Percentiles rank a stretch among this genome's conserved stretches.
phyloP scores from a whole-genome alignment of 2,888 invertebrate species.

The Acutogordius australiensis region DNA sequence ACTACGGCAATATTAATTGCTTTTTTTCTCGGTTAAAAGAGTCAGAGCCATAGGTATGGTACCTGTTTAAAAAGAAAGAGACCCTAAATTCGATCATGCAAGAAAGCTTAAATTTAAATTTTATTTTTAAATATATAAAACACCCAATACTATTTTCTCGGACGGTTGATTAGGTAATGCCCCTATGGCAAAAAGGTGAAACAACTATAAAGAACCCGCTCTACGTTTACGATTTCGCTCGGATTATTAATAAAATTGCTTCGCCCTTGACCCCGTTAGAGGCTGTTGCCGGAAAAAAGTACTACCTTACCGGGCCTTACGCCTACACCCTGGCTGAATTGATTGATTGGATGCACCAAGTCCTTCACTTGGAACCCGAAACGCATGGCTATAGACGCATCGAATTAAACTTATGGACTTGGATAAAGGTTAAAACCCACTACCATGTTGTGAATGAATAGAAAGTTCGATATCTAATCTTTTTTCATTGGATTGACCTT shows the following conservation, averaged over 20 bases:
- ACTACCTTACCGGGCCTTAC: background rate
- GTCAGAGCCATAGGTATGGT: too few species aligned
- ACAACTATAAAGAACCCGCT: slow-evolving; percentile 66
- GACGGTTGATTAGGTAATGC: too few species aligned
- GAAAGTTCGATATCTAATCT: too few species aligned
- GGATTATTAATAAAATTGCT: background rate
- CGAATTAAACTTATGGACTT: background rate
- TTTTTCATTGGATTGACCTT: too few species aligned
- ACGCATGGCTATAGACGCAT: background rate
- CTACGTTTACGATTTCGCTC: slow-evolving; percentile 19
- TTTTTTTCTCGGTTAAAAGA: too few species aligned
- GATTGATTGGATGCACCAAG: slow-evolving; percentile 8
- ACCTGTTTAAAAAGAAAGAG: too few species aligned
- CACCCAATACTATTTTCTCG: too few species aligned
- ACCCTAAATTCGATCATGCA: too few species aligned
- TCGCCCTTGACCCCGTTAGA: background rate
- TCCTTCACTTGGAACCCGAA: background rate
- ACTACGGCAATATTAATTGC: too few species aligned
- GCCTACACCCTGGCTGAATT: slow-evolving; percentile 10
- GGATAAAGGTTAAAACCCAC: slow-evolving; percentile 1
- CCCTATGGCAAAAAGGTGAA: slow-evolving; percentile 54
- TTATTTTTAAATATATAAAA: too few species aligned
- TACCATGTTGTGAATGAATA: too few species aligned
- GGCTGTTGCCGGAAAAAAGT: background rate
- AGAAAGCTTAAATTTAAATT: too few species aligned